Conservation (phyloP, 1,140 invertebrate genomes). For the Ips typographus region DNA sequence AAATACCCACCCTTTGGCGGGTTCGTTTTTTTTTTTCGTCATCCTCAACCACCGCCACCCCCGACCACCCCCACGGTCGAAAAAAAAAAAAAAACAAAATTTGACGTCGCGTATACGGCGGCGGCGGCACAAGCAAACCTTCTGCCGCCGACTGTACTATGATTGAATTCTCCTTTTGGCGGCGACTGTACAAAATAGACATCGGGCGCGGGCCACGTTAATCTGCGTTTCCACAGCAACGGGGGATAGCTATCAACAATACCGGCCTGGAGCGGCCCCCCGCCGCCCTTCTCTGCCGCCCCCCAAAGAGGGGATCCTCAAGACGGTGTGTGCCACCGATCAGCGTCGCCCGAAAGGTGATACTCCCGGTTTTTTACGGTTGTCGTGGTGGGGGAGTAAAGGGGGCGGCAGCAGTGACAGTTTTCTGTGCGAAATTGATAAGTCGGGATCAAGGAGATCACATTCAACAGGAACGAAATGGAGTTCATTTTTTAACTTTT, state of each 20-base stretch:
- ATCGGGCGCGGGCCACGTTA: conserved; percentile 53
- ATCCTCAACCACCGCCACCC: neutral
- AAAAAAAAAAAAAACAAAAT: conserved; percentile 28
- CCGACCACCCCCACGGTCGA: neutral
- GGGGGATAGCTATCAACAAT: conserved; percentile 55
- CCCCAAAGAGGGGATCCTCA: conserved; percentile 21
- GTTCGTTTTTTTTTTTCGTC: conserved; percentile 16
- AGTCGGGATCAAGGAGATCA: too few species aligned
- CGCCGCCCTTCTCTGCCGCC: conserved; percentile 9
- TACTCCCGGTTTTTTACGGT: neutral
- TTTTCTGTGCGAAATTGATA: too few species aligned
- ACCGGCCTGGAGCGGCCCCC: conserved; percentile 45
- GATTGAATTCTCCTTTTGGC: conserved; percentile 49
- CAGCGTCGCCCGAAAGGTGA: conserved; percentile 16
- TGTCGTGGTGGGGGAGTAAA: too few species aligned
- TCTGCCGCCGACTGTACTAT: conserved; percentile 47
- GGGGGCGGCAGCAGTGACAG: too few species aligned
- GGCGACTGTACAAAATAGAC: conserved; percentile 52
- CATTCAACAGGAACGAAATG: too few species aligned
- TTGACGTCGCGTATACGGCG: conserved; percentile 23
- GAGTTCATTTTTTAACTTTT: too few species aligned
- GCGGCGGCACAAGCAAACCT: conserved; percentile 16
- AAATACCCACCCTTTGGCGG: conserved; percentile 25
- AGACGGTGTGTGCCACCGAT: conserved; percentile 33
- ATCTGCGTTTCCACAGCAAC: conserved; percentile 53